Evolutionary conservation across 2,797 vertebrate species (phyloP), one percentile per base, ranked within the genome.

Genomic region (Acanthopagrus latus): DNA sequence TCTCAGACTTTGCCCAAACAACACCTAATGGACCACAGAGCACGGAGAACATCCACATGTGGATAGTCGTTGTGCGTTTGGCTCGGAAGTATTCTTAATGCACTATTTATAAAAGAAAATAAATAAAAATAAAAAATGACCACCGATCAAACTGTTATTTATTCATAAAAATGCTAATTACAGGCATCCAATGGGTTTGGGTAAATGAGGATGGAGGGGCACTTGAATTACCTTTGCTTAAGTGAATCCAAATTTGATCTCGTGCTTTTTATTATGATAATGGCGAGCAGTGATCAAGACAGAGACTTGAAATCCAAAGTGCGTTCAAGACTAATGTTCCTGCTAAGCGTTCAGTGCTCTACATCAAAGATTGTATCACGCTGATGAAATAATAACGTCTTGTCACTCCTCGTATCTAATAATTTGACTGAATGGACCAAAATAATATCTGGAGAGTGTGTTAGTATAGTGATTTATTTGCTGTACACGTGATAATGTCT

Each of bases 161-260:
- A 85, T 81, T 78, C 62, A 74, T 80, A 56, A 74, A 81, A 71
- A 81, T 76, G 48, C 56, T 60, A 79, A 83, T 85, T 58, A 51
- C 3, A 2, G 0, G 20, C 55, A 62, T 82, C 25, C 50, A 38
- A 64, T 64, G 47, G 47, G 43, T 74, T 71, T 66, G 21, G 46
- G 9, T 7, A 56, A 57, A 46, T 23, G 6, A 64, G 13, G 23
- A 5, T n/a, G 57, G 25, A 38, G 13, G 50, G 50, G 67, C 33
- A 38, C 48, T 69, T 71, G 29, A 52, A 81, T 71, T 69, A 44
- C 18, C 21, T 64, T 27, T 7, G 50, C 38, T 79, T 65, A 70
- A 83, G 69, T 64, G 29, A 71, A 81, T 69, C 41, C 25, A 74
- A 69, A 84, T 83, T 60, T 79, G 74, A 79, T 78, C 33, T 25